Conservation (phyloP, 1,140 invertebrate species). For the Apocrypta bakeri region DNA sequence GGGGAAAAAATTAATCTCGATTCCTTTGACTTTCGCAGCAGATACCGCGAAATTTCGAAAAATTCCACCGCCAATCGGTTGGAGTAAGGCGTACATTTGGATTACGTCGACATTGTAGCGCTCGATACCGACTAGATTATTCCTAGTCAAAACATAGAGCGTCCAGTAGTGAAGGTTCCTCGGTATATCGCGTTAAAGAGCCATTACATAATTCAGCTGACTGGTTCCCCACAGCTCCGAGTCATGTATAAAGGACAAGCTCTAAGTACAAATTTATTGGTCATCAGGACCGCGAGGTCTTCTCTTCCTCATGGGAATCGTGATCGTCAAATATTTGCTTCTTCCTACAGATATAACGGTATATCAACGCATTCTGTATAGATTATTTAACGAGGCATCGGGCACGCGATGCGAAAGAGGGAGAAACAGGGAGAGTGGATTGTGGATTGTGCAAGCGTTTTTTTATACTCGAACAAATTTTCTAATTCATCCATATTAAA, state of each 20-base stretch:
- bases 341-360: background rate
- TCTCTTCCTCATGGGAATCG: background rate
- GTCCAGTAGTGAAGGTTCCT: background rate
- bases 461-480: background rate
- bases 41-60: no score
- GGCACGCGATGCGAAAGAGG: no score
- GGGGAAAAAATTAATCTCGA: background rate
- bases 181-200: background rate
- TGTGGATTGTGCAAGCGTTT: no score
- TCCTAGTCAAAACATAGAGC: background rate
- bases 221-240: conserved; percentile 45
- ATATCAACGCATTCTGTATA: background rate
- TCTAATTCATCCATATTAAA: background rate
- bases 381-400: background rate
- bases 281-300: background rate
- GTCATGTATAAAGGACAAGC: conserved; percentile 50
- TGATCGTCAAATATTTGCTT: conserved; percentile 2
- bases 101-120: background rate
- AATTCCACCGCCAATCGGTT: no score
- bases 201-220: conserved; percentile 5
- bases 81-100: background rate
- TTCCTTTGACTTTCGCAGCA: background rate
- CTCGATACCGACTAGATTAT: background rate
- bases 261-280: conserved; percentile 1
- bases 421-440: no score